phyloP scores from a whole-genome alignment of 2,888 invertebrate species.

The Lepidocyrtinus sp. region DNA sequence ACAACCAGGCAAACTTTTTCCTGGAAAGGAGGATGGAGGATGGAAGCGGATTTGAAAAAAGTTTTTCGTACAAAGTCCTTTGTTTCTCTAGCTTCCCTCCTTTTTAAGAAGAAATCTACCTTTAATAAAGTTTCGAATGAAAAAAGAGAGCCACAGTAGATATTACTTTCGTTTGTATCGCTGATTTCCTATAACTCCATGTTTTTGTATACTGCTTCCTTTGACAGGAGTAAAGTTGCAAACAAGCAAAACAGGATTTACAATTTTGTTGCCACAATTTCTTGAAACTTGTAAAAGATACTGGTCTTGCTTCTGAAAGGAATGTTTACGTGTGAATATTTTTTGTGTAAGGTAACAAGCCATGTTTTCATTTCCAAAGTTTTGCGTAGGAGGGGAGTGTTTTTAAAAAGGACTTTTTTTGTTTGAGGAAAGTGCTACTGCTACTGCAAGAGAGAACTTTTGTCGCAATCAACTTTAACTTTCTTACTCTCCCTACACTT shows the following conservation, averaged over 20 bases:
- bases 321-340: neutral
- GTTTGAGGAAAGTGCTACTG: constrained; percentile 43
- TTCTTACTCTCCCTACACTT: neutral
- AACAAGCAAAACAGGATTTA: constrained; percentile 53
- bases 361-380: neutral
- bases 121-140: neutral
- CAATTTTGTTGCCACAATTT: constrained; percentile 35
- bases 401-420: neutral
- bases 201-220: neutral
- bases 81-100: neutral
- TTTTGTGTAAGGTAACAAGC: neutral
- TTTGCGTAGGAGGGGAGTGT: neutral
- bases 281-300: constrained; percentile 1
- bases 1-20: neutral
- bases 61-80: neutral
- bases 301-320: neutral
- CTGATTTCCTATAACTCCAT: too few relatives aligned
- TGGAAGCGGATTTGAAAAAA: neutral
- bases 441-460: constrained; percentile 25
- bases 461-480: constrained; percentile 34
- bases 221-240: constrained; percentile 29
- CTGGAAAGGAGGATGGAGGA: neutral
- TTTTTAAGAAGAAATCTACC: neutral
- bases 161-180: too few relatives aligned
- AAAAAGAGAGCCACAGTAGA: too few relatives aligned